Percentiles rank a stretch among this genome's conserved stretches.
Evolutionary conservation across 2,797 vertebrate species (phyloP).

Genomic region (Lerista edwardsae): DNA sequence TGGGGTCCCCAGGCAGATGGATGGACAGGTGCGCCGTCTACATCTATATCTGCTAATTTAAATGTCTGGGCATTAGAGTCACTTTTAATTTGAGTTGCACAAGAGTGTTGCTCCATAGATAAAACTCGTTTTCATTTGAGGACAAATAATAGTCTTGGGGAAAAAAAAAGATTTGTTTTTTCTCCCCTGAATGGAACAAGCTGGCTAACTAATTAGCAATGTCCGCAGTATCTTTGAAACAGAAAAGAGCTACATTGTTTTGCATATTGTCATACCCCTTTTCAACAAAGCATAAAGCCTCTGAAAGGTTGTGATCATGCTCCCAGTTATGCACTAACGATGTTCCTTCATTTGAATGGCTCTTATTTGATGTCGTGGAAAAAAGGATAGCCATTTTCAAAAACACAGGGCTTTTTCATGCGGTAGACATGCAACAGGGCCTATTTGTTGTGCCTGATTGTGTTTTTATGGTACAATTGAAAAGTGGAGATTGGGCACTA

Average conservation of each 20-base stretch:
- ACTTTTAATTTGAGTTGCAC: constrained; percentile 38
- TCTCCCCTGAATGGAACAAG: constrained; percentile 56
- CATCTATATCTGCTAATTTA: constrained; percentile 41
- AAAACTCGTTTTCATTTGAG: constrained; percentile 53
- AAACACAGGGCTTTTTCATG: not conserved
- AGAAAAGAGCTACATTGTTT: constrained; percentile 63
- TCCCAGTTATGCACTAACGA: not conserved
- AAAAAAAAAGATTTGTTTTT: not conserved
- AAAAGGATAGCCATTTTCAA: constrained; percentile 14
- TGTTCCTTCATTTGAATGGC: not conserved
- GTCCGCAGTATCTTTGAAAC: constrained; percentile 61
- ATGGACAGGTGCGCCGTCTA: constrained; percentile 59
- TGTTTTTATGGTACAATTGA: not conserved
- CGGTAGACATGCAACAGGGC: not conserved
- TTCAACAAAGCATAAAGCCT: constrained; percentile 44
- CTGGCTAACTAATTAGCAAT: not conserved
- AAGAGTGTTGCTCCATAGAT: constrained; percentile 60
- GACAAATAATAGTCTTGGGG: constrained; percentile 44
- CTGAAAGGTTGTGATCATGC: not conserved
- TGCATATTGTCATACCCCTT: constrained; percentile 50
- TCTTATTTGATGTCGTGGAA: not conserved
- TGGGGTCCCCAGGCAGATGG: constrained; percentile 64
- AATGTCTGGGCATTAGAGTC: constrained; percentile 39
- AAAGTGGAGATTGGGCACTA: not conserved
- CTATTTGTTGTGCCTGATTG: not conserved